Evolutionary conservation across 1,140 invertebrate species (phyloP).

Genomic region (Andricus grossulariae): DNA sequence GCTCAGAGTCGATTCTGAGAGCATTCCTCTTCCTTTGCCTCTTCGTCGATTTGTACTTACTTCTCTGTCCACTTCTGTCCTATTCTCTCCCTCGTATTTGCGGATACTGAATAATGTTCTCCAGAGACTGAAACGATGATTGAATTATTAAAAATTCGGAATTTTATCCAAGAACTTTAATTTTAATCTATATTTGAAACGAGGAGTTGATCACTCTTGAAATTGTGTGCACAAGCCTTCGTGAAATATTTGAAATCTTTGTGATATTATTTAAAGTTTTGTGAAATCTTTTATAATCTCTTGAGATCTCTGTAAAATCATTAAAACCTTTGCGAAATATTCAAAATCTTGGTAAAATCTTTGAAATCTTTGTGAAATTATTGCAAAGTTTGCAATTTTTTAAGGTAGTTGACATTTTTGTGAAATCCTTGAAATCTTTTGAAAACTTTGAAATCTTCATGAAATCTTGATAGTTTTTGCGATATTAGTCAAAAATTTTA

Average conservation of each 20-base stretch:
- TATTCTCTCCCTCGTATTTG: constrained; percentile 48
- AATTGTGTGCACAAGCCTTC: too few relatives aligned
- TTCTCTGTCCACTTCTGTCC: constrained; percentile 44
- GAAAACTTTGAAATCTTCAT: neutral
- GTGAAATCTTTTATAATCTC: too few relatives aligned
- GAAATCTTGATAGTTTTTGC: too few relatives aligned
- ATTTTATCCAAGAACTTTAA: neutral
- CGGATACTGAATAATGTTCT: constrained; percentile 53
- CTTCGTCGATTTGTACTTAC: constrained; percentile 51
- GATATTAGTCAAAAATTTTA: too few relatives aligned
- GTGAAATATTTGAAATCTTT: too few relatives aligned
- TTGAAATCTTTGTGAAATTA: neutral
- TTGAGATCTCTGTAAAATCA: too few relatives aligned
- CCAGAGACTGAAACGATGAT: constrained; percentile 43
- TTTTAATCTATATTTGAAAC: too few relatives aligned
- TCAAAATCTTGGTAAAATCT: neutral
- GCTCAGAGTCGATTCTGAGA: constrained; percentile 69
- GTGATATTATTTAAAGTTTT: too few relatives aligned
- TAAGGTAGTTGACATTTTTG: too few relatives aligned
- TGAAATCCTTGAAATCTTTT: neutral
- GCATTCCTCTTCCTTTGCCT: constrained; percentile 60
- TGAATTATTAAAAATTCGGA: neutral
- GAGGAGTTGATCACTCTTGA: too few relatives aligned
- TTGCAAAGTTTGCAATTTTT: constrained; percentile 40
- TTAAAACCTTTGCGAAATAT: too few relatives aligned